Evolutionary conservation across 35 echinoderm and acorn worm genomes (phyloP), one percentile per base, ranked within the genome.

Genomic region (Diadema setosum): DNA sequence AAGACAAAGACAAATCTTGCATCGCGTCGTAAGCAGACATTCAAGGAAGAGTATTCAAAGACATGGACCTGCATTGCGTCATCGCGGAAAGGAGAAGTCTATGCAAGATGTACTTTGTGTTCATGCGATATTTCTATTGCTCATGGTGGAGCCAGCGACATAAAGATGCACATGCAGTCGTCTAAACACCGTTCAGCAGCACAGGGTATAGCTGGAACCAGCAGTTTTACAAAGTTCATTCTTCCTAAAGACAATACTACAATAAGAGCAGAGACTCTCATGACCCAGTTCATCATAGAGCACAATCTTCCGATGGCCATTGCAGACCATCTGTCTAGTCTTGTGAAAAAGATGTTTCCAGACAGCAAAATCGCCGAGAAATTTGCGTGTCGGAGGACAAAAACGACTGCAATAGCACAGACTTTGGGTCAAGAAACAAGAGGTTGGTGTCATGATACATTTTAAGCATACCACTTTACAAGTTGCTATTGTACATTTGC

Each of bases 341-440:
- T 81, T 14, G 39, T 81, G 23, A 46, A 81, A 81, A 44, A 36
- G 21, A 81, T 81, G 78, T 81, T 43, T 81, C 78, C 31, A 24
- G 41, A 82, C 80, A 82, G 80, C 42, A 82, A 82, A 42, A 82
- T 82, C 20, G 80, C 42, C 20, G 42, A 42, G 42, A 82, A 82
- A 33, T 82, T 55, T 48, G 42, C 80, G 5, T 82, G 41, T 46
- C 42, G 48, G 48, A 42, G 80, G 55, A 49, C 80, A 42, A 82
- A 82, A 48, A 48, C 25, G 42, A 82, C 80, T 14, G 16, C 80
- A 82, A 48, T 82, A 46, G 46, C 42, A 49, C 42, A 82, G 42
- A 82, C 80, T 33, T 82, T 82, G 80, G 80, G 41, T 48, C 80
- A 82, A 82, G 80, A 48, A 45, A 82, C 48, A 29, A 82, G 24